These are phyloP conservation scores for Anticlea derivata DNA, from an alignment of 2,888 invertebrate genomes.

Conservation along the genomic window DNA sequence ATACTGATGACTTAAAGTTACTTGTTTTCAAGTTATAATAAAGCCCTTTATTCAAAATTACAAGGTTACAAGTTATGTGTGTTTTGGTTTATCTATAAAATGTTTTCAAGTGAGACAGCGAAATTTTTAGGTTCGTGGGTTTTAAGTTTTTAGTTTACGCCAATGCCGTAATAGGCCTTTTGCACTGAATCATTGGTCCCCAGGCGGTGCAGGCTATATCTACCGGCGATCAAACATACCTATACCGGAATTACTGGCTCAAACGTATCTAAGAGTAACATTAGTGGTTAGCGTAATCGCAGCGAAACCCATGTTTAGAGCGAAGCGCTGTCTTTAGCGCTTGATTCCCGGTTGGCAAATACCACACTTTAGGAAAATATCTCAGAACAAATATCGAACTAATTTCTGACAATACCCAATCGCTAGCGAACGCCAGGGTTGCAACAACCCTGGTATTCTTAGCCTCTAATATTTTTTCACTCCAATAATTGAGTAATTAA, in stretches of 20 bases:
- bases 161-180: constrained; percentile 47
- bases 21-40: too few species aligned
- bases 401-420: too few species aligned
- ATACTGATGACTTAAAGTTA: too few species aligned
- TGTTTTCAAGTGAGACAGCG: too few species aligned
- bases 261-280: constrained; percentile 43
- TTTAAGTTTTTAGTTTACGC: constrained; percentile 31
- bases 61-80: too few species aligned
- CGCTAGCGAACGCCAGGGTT: too few species aligned
- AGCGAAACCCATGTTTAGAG: constrained; percentile 44
- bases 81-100: too few species aligned
- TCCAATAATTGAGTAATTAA: too few species aligned
- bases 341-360: constrained; percentile 18
- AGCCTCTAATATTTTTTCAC: too few species aligned
- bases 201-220: constrained; percentile 35
- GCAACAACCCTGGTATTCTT: too few species aligned
- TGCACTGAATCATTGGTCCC: constrained; percentile 50
- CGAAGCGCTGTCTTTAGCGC: constrained; percentile 46
- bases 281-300: constrained; percentile 63
- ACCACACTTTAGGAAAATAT: background rate
- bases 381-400: too few species aligned
- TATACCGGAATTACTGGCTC: constrained; percentile 51
- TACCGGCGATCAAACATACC: constrained; percentile 41
- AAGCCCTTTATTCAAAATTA: too few species aligned
- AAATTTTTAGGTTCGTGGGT: background rate